These are phyloP conservation scores for Bugulina stolonifera DNA, from an alignment of 2,888 invertebrate species.

Conservation along the genomic window DNA sequence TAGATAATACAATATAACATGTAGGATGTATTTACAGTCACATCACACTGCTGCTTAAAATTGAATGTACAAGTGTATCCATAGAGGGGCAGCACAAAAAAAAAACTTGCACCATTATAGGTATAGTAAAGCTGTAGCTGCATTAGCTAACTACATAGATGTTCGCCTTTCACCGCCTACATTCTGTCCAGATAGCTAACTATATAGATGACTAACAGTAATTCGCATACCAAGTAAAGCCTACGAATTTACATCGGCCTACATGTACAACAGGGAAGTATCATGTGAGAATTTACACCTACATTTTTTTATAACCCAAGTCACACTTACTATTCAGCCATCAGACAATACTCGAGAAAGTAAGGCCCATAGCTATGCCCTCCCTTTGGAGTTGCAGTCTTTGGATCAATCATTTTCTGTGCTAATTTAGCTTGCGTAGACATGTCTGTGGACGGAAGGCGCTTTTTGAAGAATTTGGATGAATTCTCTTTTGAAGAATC, in stretches of 20 bases:
- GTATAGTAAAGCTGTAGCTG: no score
- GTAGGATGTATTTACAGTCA: neutral
- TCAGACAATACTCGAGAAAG: slow-evolving; percentile 80
- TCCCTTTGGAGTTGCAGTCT: slow-evolving; percentile 43
- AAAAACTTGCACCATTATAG: no score
- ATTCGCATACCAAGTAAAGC: no score
- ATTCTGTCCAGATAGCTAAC: no score
- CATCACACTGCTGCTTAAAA: neutral
- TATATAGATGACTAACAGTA: no score
- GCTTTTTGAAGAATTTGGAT: slow-evolving; percentile 55
- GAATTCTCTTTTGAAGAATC: slow-evolving; percentile 11
- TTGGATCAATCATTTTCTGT: slow-evolving; percentile 58
- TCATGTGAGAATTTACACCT: neutral
- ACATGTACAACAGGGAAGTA: no score
- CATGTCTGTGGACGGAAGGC: slow-evolving; percentile 56
- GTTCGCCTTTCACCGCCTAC: no score
- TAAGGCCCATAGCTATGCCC: slow-evolving; percentile 62
- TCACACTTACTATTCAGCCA: slow-evolving; percentile 81
- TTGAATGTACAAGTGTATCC: no score
- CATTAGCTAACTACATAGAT: no score
- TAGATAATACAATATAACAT: slow-evolving; percentile 31
- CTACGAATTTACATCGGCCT: no score
- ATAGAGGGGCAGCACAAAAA: no score
- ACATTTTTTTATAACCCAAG: neutral
- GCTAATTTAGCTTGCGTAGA: slow-evolving; percentile 61